Evolutionary conservation across 2,888 invertebrate species (phyloP).

Genomic region (Orthosia incerta): DNA sequence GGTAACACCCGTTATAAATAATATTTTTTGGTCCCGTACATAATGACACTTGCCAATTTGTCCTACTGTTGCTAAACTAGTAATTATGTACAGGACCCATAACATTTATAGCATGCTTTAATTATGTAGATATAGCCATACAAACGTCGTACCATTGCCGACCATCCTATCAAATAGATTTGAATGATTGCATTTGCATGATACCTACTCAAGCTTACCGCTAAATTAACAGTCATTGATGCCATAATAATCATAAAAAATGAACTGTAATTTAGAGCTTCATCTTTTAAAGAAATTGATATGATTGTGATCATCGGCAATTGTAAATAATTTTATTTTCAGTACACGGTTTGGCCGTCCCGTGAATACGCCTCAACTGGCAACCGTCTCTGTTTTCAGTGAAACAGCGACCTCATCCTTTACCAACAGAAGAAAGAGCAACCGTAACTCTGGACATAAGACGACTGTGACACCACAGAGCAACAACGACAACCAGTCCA

Average conservation of each 20-base stretch:
- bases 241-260: not conserved
- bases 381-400: slow-evolving; percentile 93
- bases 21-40: slow-evolving; percentile 5
- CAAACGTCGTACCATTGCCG: slow-evolving; percentile 69
- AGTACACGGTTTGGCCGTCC: slow-evolving; percentile 87
- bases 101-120: slow-evolving; percentile 15
- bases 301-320: slow-evolving; percentile 62
- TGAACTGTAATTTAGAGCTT: slow-evolving; percentile 3
- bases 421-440: slow-evolving; percentile 89
- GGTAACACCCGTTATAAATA: slow-evolving; percentile 72
- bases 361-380: slow-evolving; percentile 91
- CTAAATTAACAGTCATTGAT: too few relatives aligned
- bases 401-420: slow-evolving; percentile 89
- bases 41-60: not conserved
- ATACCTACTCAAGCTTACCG: slow-evolving; percentile 32
- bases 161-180: slow-evolving; percentile 58
- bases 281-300: not conserved
- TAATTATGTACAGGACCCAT: slow-evolving; percentile 2
- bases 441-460: slow-evolving; percentile 85
- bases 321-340: slow-evolving; percentile 81
- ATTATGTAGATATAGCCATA: slow-evolving; percentile 13
- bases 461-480: slow-evolving; percentile 83
- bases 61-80: not conserved
- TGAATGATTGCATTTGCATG: slow-evolving; percentile 45
- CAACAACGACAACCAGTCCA: slow-evolving; percentile 85